Evolutionary conservation across 2,113 vertebrate genomes (phyloP).

Genomic region (Burhinus bistriatus): DNA sequence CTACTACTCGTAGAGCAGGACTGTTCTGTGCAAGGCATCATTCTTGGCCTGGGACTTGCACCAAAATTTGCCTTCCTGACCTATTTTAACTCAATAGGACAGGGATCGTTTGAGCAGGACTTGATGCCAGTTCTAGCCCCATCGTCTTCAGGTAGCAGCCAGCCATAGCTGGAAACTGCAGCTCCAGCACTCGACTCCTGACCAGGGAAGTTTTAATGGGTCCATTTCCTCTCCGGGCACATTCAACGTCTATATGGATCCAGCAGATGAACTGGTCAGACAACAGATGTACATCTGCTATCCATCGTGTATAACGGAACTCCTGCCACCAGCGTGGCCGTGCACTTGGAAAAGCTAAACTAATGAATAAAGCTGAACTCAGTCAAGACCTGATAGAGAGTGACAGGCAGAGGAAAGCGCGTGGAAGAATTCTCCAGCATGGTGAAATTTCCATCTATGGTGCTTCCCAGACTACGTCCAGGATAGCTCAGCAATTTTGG

Average conservation of each 20-base stretch:
- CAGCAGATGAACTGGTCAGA: not conserved
- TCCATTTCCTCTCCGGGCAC: not conserved
- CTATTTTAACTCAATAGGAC: not conserved
- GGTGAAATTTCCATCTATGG: not conserved
- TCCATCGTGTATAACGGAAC: accelerated
- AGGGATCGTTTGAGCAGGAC: not conserved
- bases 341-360: not conserved
- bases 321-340: not conserved
- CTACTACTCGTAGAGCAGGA: not conserved
- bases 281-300: not conserved
- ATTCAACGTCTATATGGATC: accelerated
- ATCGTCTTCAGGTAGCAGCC: not conserved
- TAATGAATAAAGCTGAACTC: not conserved
- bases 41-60: not conserved
- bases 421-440: not conserved
- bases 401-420: not conserved
- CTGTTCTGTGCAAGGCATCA: not conserved
- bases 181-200: not conserved
- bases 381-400: not conserved
- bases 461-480: not conserved
- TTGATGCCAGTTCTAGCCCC: not conserved
- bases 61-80: not conserved
- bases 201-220: not conserved
- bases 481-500: not conserved
- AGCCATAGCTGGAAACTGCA: not conserved